Base-by-base conservation (phyloP, 2,888 invertebrate species). In the Halictus ligatus region DNA sequence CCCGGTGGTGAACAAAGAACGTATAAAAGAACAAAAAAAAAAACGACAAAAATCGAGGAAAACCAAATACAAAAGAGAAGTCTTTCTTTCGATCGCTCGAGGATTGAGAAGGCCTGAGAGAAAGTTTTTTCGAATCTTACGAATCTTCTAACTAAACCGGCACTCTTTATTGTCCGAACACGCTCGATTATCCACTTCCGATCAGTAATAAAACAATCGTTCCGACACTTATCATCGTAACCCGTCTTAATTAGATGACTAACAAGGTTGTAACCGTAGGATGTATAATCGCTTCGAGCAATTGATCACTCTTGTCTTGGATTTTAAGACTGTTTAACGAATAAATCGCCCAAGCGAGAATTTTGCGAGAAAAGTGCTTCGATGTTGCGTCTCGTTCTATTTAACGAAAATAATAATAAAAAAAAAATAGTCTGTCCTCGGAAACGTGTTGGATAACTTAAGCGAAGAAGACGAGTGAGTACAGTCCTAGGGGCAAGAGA, bases 51-150 rank as follows among this genome's bases (percentile, higher is more conserved):
- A 67, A 8, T 35, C 3, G 35, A 18, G 18, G 7, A 15, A 64
- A 64, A 29, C 21, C 7, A 6, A 48, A 80, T 7, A 6, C 7
- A 76, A 5, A 58, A 73, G 78, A 60, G 48, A 46, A 76, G 86
- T 82, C 85, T 83, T 77, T 85, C 85, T 82, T 88, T 87, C 87
- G 87, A 85, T 88, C 86, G 82, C 88, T 88, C 88, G 86, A 80
- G 85, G 78, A 79, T 78, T 71, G 50, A 75, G 69, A 83, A 67
- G 75, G 64, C 78, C 83, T 60, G 71, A 43, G 71, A 71, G 54
- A 50, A 81, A 75, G 69, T 75, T 80, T 75, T 80, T 75, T 80
- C 48, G 21, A 78, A 84, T 77, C 69, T 76, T 84, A 72, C 58
- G 67, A 60, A 74, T 85, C 77, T 80, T 84, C 73, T 80, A 67